Percentiles rank a stretch among this genome's conserved stretches.
These are phyloP conservation scores for Acestrorhynchus altus DNA, from an alignment of 2,797 vertebrate species.

Conservation along the genomic window DNA sequence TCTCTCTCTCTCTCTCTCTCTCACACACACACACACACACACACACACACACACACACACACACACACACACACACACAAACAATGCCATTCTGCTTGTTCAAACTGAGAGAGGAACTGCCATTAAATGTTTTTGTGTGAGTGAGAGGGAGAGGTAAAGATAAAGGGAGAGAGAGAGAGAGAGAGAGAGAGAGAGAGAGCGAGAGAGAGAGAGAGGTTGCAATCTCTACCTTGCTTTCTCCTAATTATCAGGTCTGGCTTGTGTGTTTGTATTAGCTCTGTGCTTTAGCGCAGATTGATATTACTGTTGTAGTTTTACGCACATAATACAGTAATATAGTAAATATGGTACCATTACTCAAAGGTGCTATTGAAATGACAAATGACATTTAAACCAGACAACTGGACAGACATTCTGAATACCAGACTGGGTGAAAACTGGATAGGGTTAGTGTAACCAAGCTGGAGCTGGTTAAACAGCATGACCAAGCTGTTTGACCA, in stretches of 20 bases:
- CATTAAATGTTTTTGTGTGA: neutral
- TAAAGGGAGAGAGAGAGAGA: neutral
- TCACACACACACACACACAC: constrained; percentile 1
- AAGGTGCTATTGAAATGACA: too few relatives aligned
- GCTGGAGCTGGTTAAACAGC: too few relatives aligned
- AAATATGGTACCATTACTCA: too few relatives aligned
- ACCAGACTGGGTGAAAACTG: too few relatives aligned
- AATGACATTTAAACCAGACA: too few relatives aligned
- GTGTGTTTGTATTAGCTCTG: too few relatives aligned
- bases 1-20: constrained; percentile 58
- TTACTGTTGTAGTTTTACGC: too few relatives aligned
- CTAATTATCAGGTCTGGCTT: neutral
- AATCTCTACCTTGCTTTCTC: neutral
- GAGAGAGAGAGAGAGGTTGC: neutral
- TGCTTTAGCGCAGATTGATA: too few relatives aligned
- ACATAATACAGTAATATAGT: too few relatives aligned
- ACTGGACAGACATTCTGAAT: too few relatives aligned
- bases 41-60: neutral
- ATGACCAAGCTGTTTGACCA: too few relatives aligned
- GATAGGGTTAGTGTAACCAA: too few relatives aligned
- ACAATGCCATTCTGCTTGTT: constrained; percentile 30
- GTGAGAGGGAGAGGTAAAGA: neutral
- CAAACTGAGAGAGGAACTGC: constrained; percentile 42
- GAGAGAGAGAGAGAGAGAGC: neutral
- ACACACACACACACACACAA: neutral